A percentile compares a stretch with the other conserved stretches of the same genome.
Conservation (phyloP, 2,797 vertebrate species). For the Kryptopterus vitreolus region DNA sequence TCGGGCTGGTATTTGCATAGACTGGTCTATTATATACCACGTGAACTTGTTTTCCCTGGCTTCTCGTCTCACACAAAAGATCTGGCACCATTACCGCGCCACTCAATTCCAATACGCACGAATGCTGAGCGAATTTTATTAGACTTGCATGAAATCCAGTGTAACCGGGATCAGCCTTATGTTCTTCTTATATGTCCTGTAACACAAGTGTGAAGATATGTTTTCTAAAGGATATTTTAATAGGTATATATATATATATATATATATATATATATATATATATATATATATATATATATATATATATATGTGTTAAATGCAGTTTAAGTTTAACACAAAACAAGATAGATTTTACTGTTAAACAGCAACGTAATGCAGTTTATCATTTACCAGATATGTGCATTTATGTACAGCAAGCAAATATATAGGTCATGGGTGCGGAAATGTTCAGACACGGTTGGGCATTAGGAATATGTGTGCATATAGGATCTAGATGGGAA, state of each 20-base stretch:
- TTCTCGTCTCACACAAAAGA: not conserved
- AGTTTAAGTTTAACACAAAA: not conserved
- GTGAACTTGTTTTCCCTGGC: not conserved
- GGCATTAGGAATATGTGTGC: too few species aligned
- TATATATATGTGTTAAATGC: not conserved
- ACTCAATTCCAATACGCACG: not conserved
- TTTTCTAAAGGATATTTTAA: not conserved
- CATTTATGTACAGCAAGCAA: too few species aligned
- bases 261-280: too few species aligned
- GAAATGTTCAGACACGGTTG: too few species aligned
- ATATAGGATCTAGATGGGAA: too few species aligned
- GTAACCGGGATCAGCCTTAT: not conserved
- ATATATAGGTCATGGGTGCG: too few species aligned
- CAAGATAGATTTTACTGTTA: too few species aligned
- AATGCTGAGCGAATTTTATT: not conserved
- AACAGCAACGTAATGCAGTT: too few species aligned
- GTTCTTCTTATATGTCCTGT: not conserved
- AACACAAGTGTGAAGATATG: not conserved
- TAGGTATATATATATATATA: too few species aligned
- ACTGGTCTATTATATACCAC: not conserved
- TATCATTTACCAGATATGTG: too few species aligned
- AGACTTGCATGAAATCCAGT: not conserved
- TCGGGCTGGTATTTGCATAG: slow-evolving; percentile 24
- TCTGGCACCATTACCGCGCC: not conserved
- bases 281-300: too few species aligned